These are phyloP conservation scores for Manis pentadactyla DNA, from an alignment of 2,797 vertebrate species.

Conservation along the genomic window DNA sequence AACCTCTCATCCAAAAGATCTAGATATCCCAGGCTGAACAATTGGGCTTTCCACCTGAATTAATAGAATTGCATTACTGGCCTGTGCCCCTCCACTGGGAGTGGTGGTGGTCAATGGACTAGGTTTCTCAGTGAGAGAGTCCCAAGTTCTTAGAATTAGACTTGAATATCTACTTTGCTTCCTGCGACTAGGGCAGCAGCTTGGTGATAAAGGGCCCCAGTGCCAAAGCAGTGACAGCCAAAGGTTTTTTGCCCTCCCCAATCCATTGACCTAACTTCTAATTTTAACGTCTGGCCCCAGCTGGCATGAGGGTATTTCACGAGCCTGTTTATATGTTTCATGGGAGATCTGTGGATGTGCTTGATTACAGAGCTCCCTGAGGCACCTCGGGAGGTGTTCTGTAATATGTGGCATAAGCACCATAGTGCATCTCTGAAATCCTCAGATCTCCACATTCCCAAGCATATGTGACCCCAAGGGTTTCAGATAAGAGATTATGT, in stretches of 20 bases:
- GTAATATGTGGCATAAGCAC: neutral
- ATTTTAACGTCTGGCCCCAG: neutral
- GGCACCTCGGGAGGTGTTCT: neutral
- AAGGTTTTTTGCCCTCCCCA: neutral
- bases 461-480: neutral
- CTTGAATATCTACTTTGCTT: neutral
- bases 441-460: neutral
- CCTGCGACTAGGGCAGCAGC: neutral
- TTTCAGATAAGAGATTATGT: neutral
- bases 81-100: neutral
- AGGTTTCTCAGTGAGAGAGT: neutral
- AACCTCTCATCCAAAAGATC: neutral
- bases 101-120: neutral
- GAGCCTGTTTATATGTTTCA: neutral
- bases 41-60: neutral
- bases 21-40: neutral
- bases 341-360: neutral
- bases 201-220: neutral
- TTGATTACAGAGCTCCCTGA: neutral
- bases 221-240: neutral
- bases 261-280: neutral
- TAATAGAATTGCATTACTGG: neutral
- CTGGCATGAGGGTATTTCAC: neutral
- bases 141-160: neutral
- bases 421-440: neutral